These are phyloP conservation scores for Mylabris phalerata DNA, from an alignment of 1,140 invertebrate genomes.

Conservation along the genomic window DNA sequence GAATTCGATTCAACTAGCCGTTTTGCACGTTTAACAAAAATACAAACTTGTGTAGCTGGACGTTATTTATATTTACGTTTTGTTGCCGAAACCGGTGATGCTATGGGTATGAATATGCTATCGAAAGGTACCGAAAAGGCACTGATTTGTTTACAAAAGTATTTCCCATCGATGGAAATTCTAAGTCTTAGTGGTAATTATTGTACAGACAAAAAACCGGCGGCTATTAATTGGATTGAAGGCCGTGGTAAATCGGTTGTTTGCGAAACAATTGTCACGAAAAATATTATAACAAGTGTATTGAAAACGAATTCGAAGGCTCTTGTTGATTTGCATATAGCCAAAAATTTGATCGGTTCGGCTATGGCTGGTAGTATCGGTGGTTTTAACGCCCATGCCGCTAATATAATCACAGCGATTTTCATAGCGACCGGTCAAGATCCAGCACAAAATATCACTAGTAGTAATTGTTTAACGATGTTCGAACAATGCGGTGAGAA, in stretches of 20 bases:
- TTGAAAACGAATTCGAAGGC: constrained; percentile 83
- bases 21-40: constrained; percentile 72
- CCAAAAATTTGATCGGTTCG: constrained; percentile 92
- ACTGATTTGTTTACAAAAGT: constrained; percentile 59
- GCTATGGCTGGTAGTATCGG: constrained; percentile 88
- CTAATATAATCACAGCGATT: constrained; percentile 96
- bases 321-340: constrained; percentile 82
- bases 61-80: constrained; percentile 87
- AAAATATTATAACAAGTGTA: constrained; percentile 60
- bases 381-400: constrained; percentile 95
- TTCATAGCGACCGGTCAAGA: constrained; percentile 98
- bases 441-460: constrained; percentile 92
- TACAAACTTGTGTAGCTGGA: constrained; percentile 77
- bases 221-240: constrained; percentile 96
- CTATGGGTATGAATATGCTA: constrained; percentile 99
- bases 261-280: constrained; percentile 80
- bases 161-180: constrained; percentile 85
- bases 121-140: constrained; percentile 91
- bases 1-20: constrained; percentile 82
- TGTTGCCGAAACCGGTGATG: constrained; percentile 90
- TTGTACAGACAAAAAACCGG: constrained; percentile 95
- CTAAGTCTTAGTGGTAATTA: constrained; percentile 93
- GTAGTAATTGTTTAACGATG: constrained; percentile 91
- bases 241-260: constrained; percentile 95
- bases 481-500: constrained; percentile 80